Evolutionary conservation across 1,140 invertebrate species (phyloP), one percentile per base, ranked within the genome.

Genomic region (Apocrypta bakeri): DNA sequence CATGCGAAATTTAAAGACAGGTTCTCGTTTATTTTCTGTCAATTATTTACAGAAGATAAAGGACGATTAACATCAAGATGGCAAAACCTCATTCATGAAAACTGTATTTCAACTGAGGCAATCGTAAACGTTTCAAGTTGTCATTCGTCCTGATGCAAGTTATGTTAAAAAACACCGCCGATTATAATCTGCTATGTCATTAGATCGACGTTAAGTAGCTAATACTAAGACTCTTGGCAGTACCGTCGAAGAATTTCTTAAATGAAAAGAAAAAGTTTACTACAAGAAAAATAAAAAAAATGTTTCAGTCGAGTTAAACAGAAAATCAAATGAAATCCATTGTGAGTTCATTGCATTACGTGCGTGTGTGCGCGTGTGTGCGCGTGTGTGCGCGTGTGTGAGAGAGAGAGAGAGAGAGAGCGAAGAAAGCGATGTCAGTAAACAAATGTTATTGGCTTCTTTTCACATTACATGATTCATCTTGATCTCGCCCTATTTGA

Each of bases 381-480:
- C 33, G 33, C 33, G 33, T 25, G 24, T 40, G 80, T 37, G 63
- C 61, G 61, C n/a, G 66, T n/a, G 42, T 7, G 24, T 14, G 12
- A 64, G n/a, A 42, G 33, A 6, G 48, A 56, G 14, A 56, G 42
- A 79, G 66, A 71, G 68, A 31, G 73, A 42, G 68, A 73, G 33
- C 21, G 72, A 75, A 37, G 33, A 2, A 2, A 2, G 3, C 8
- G 21, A 72, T 64, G 69, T 8, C 73, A 61, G 75, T 73, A 83
- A 78, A 83, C 69, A 79, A 83, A 89, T 89, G 87, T 89, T 89
- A 85, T 85, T 77, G 81, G 79, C 69, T 82, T 42, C 64, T 71
- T 79, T 73, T 78, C 9, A 37, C 33, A 37, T 37, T 9, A 17
- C 56, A 42, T 33, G 37, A 83, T 40, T 81, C 71, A 61, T 84